Evolutionary conservation across 2,888 invertebrate genomes (phyloP).

Genomic region (Erebia ligea): DNA sequence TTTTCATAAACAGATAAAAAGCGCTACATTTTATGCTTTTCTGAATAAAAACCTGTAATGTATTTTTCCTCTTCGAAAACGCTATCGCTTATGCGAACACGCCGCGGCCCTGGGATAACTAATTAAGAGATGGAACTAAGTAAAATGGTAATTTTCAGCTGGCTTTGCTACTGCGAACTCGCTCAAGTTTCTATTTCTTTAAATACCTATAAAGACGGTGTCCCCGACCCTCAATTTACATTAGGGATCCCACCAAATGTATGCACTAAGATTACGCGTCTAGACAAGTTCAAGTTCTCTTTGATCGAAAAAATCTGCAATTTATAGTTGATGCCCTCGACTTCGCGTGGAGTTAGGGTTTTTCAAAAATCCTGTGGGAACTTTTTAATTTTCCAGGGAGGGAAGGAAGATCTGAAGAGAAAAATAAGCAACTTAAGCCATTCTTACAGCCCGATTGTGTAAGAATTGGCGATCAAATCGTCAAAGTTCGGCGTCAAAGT

Average conservation of each 20-base stretch:
- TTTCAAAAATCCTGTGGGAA: no score
- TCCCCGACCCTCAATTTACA: neutral
- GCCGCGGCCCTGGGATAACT: neutral
- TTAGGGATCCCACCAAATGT: neutral
- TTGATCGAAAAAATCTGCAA: neutral
- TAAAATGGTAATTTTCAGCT: constrained; percentile 3
- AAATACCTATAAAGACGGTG: neutral
- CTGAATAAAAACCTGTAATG: no score
- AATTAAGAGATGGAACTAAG: constrained; percentile 7
- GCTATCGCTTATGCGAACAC: neutral
- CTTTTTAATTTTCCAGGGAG: no score
- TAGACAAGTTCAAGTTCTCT: constrained; percentile 1
- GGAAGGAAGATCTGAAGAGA: no score
- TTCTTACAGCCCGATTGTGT: no score
- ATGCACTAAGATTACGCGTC: constrained; percentile 1
- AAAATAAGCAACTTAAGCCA: no score
- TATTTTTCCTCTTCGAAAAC: no score
- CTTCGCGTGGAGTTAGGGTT: no score
- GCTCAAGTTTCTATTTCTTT: neutral
- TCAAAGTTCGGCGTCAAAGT: no score
- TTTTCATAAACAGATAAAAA: no score
- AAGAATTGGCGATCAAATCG: no score
- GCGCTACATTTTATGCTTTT: no score
- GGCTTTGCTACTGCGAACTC: neutral
- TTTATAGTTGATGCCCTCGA: neutral